phyloP scores from a whole-genome alignment of 2,113 vertebrate genomes.

The Hucho hucho region DNA sequence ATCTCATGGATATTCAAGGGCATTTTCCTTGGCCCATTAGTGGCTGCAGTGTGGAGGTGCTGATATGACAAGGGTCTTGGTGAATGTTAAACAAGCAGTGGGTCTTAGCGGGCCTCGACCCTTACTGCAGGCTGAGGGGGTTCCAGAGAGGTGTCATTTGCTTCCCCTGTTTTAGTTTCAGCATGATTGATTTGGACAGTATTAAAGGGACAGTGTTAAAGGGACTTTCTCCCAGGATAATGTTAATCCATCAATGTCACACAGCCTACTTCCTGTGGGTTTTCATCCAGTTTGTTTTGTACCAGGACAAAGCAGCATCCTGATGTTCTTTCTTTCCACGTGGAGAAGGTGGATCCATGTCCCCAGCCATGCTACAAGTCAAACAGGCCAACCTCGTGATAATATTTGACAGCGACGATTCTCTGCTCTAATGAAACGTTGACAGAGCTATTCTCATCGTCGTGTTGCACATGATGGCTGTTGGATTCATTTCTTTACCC shows the following conservation, averaged over 20 bases:
- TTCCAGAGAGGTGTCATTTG: conserved; percentile 9
- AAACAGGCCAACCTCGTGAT: background rate
- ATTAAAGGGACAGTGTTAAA: conserved; percentile 41
- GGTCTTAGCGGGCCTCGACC: conserved; percentile 17
- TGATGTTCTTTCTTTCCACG: background rate
- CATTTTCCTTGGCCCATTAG: conserved; percentile 39
- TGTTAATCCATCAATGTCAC: background rate
- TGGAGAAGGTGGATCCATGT: background rate
- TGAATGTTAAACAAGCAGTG: conserved; percentile 41
- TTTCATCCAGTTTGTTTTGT: background rate
- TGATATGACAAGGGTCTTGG: conserved; percentile 38
- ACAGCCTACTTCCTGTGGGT: background rate
- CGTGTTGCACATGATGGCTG: background rate
- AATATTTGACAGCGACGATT: background rate
- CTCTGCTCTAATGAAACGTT: background rate
- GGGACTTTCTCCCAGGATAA: background rate
- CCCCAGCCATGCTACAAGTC: background rate
- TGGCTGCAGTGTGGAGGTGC: conserved; percentile 22
- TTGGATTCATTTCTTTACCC: background rate
- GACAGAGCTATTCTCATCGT: background rate
- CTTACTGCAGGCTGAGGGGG: background rate
- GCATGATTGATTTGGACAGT: conserved; percentile 22
- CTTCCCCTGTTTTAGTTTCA: conserved; percentile 7
- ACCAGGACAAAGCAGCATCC: background rate
- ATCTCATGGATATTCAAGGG: conserved; percentile 43